A percentile compares a stretch with the other conserved stretches of the same genome.
These are phyloP conservation scores for Nomada ruficornis DNA, from an alignment of 2,888 invertebrate genomes.

Conservation along the genomic window DNA sequence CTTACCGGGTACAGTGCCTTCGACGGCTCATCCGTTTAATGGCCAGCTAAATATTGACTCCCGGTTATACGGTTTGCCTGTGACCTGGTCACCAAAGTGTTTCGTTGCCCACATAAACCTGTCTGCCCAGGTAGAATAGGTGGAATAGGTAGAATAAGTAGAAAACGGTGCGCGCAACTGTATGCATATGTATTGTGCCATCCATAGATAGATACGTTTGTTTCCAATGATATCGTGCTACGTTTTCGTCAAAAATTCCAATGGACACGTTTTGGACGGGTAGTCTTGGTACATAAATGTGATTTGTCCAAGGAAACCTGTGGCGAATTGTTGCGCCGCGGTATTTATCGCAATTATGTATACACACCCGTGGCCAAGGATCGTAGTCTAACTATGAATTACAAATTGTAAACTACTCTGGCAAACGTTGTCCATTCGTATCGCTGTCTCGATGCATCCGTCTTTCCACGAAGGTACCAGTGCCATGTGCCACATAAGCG, in stretches of 20 bases:
- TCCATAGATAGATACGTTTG: no score
- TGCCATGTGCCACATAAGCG: background rate
- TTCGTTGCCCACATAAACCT: slow-evolving; percentile 57
- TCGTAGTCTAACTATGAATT: slow-evolving; percentile 30
- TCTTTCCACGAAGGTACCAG: background rate
- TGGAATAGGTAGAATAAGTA: slow-evolving; percentile 24
- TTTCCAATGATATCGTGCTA: no score
- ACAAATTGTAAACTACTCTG: background rate
- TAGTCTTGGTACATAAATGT: no score
- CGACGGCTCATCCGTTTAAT: slow-evolving; percentile 74
- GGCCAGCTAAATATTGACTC: slow-evolving; percentile 78
- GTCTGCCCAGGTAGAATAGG: slow-evolving; percentile 39
- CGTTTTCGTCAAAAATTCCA: no score
- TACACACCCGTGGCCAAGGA: slow-evolving; percentile 38
- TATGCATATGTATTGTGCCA: no score
- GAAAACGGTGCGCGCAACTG: slow-evolving; percentile 17
- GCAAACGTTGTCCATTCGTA: background rate
- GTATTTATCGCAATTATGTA: no score
- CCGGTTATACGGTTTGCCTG: slow-evolving; percentile 69
- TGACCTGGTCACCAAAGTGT: slow-evolving; percentile 68
- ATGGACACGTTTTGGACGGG: no score
- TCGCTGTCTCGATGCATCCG: background rate
- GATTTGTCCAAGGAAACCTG: no score
- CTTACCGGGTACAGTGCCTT: slow-evolving; percentile 47
- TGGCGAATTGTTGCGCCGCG: no score